Evolutionary conservation across 2,888 invertebrate species (phyloP).

Genomic region (Aphodius sticticus): DNA sequence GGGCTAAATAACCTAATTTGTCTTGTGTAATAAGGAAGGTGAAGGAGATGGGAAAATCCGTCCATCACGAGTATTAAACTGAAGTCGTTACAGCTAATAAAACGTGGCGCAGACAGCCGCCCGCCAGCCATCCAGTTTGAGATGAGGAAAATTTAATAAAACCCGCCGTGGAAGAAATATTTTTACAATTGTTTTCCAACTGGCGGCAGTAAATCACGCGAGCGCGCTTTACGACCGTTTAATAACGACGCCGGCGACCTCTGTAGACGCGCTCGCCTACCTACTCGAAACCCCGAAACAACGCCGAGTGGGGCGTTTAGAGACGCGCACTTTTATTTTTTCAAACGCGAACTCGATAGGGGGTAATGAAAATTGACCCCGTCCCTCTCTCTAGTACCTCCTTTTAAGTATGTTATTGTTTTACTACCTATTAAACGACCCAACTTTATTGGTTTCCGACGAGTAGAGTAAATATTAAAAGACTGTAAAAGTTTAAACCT

Average conservation of each 20-base stretch:
- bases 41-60: not conserved
- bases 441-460: not conserved
- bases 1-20: not conserved
- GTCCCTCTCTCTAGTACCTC: not conserved
- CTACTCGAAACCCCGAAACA: not conserved
- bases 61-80: not conserved
- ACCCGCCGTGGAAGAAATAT: conserved; percentile 37
- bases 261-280: not conserved
- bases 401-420: not conserved
- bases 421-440: not conserved
- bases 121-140: not conserved
- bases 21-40: not conserved
- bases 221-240: conserved; percentile 45
- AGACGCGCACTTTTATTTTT: not conserved
- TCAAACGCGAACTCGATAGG: not conserved
- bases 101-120: not conserved
- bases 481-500: not conserved
- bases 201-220: conserved; percentile 42
- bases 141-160: conserved; percentile 36
- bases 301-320: not conserved
- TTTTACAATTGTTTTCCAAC: conserved; percentile 45
- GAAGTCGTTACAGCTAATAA: not conserved
- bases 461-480: not conserved
- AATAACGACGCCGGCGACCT: conserved; percentile 39
- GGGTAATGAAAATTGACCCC: not conserved